phyloP scores from a whole-genome alignment of 2,888 invertebrate genomes.

The Eupsilia transversa region DNA sequence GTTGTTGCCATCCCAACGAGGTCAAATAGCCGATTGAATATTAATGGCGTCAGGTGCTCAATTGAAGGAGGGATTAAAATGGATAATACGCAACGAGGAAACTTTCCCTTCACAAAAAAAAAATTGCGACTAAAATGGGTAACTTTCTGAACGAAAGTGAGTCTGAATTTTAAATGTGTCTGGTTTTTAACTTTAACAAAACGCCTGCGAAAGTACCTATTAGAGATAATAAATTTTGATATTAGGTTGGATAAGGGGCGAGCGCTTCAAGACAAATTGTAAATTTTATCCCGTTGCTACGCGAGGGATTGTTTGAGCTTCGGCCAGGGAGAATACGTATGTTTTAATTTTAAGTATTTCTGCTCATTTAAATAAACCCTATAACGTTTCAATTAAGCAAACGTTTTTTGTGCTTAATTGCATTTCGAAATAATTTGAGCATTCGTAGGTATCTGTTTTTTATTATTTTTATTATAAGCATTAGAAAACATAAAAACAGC shows the following conservation, averaged over 20 bases:
- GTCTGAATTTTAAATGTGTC: constrained; percentile 56
- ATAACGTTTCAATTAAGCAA: constrained; percentile 31
- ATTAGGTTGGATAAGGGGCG: constrained; percentile 47
- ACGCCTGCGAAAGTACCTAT: constrained; percentile 52
- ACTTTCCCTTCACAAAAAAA: constrained; percentile 52
- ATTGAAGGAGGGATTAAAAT: constrained; percentile 54
- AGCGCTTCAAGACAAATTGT: constrained; percentile 61
- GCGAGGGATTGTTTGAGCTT: constrained; percentile 21
- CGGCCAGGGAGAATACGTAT: constrained; percentile 19
- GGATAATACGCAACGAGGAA: constrained; percentile 45
- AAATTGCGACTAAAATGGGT: constrained; percentile 49
- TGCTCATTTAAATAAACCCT: constrained; percentile 27
- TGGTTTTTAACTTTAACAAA: constrained; percentile 59
- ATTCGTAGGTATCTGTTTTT: too few relatives aligned
- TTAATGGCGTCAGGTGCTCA: constrained; percentile 56
- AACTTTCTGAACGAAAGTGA: constrained; percentile 61
- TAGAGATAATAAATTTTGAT: constrained; percentile 58
- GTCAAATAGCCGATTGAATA: constrained; percentile 63
- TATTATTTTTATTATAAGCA: too few relatives aligned
- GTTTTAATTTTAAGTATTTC: constrained; percentile 21
- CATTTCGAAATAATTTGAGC: not conserved
- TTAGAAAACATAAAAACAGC: not conserved
- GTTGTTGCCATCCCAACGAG: constrained; percentile 49
- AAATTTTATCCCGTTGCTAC: constrained; percentile 41
- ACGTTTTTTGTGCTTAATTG: not conserved